Percentiles rank a stretch among this genome's conserved stretches.
Conservation (phyloP, 2,888 invertebrate species). For the Drosophila kambysellisi region DNA sequence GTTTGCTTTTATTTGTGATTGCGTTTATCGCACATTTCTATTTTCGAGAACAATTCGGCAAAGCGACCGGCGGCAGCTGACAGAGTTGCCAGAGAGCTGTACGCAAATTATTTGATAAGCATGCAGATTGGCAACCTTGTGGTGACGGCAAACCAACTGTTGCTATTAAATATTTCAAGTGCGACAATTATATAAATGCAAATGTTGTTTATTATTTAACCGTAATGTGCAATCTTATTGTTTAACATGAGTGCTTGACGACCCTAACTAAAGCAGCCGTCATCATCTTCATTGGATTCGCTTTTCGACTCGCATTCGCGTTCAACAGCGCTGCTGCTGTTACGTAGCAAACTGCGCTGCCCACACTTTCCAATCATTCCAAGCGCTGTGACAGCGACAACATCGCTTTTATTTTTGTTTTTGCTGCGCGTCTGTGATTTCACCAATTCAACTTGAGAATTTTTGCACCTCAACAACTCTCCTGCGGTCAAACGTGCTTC, state of each 20-base stretch:
- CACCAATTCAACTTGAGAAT: conserved; percentile 31
- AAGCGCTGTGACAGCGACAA: conserved; percentile 24
- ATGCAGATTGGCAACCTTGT: conserved; percentile 42
- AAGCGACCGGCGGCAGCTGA: conserved; percentile 52
- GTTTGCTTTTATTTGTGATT: conserved; percentile 9
- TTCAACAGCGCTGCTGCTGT: conserved; percentile 59
- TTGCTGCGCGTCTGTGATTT: conserved; percentile 21
- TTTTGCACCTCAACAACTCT: neutral
- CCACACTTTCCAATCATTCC: conserved; percentile 57
- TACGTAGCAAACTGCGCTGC: conserved; percentile 63
- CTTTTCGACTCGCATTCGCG: conserved; percentile 55
- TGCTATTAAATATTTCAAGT: conserved; percentile 35
- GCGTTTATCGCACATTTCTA: conserved; percentile 36
- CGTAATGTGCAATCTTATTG: conserved; percentile 10
- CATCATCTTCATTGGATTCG: conserved; percentile 33
- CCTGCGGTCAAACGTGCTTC: conserved; percentile 31
- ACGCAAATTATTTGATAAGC: neutral
- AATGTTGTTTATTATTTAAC: conserved; percentile 24
- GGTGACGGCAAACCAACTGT: conserved; percentile 46
- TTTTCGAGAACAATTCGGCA: conserved; percentile 19
- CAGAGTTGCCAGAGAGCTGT: conserved; percentile 47
- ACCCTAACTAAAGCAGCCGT: conserved; percentile 25
- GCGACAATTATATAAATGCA: conserved; percentile 19
- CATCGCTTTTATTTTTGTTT: conserved; percentile 28
- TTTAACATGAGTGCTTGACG: conserved; percentile 20